These are phyloP conservation scores for Poecilia picta DNA, from an alignment of 2,797 vertebrate species.

Conservation along the genomic window DNA sequence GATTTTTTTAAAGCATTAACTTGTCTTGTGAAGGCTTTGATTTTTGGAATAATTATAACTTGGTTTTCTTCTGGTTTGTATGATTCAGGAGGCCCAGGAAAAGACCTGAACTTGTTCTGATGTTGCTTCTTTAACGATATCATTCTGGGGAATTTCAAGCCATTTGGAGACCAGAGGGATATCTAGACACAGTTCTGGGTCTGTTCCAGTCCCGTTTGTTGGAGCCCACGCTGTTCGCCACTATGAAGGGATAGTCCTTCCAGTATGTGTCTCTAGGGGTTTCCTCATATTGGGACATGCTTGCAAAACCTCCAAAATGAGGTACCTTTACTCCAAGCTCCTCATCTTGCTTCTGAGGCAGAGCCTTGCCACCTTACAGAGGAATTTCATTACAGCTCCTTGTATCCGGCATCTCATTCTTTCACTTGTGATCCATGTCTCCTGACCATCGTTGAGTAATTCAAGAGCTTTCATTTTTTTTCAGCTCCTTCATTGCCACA, in stretches of 20 bases:
- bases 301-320: background rate
- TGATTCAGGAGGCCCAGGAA: background rate
- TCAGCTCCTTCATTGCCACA: background rate
- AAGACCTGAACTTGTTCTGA: background rate
- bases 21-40: too few species aligned
- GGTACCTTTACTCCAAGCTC: background rate
- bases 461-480: background rate
- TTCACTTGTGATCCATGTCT: background rate
- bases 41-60: background rate
- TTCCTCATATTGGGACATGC: background rate
- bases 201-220: background rate
- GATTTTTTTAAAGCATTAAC: background rate
- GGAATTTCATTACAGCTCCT: background rate
- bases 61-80: background rate
- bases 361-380: background rate
- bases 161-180: background rate
- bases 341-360: background rate
- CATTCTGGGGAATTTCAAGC: background rate
- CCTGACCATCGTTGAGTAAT: background rate
- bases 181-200: background rate
- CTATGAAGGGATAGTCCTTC: background rate
- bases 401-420: background rate
- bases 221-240: background rate
- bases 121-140: background rate
- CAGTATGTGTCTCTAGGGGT: background rate